A percentile compares a stretch with the other conserved stretches of the same genome.
Evolutionary conservation across 2,113 vertebrate genomes (phyloP).

Genomic region (Erythrolamprus reginae): DNA sequence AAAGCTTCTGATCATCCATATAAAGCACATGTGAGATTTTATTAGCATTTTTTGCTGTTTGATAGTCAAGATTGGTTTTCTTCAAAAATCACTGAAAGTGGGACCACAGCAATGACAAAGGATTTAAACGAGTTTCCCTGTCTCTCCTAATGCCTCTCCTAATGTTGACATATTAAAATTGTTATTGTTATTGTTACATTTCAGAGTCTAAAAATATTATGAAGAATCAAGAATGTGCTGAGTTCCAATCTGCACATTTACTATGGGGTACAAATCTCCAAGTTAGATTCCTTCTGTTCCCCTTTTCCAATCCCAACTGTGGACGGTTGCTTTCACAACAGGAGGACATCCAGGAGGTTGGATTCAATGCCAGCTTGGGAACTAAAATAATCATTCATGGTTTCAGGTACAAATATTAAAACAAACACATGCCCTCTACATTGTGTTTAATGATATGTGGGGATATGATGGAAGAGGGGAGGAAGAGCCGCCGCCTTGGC

Average conservation of each 20-base stretch:
- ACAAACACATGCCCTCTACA: background rate
- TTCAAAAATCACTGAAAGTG: background rate
- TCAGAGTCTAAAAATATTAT: conserved; percentile 33
- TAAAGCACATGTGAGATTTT: background rate
- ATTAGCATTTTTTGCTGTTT: background rate
- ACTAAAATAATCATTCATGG: conserved; percentile 92
- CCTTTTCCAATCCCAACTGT: conserved; percentile 69
- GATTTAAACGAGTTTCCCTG: background rate
- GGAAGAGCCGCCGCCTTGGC: background rate
- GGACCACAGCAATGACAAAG: background rate
- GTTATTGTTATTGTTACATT: background rate
- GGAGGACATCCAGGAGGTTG: conserved; percentile 51
- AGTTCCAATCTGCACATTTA: conserved; percentile 67
- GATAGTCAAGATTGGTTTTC: background rate
- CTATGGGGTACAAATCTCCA: conserved; percentile 63
- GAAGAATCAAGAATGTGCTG: conserved; percentile 47
- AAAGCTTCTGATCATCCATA: background rate
- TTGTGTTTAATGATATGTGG: background rate
- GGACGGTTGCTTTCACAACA: conserved; percentile 67
- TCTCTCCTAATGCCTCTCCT: background rate
- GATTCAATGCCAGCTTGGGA: conserved; percentile 76
- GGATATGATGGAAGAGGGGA: background rate
- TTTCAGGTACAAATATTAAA: conserved; percentile 79
- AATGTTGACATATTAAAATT: background rate
- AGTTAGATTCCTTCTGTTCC: conserved; percentile 83